phyloP scores from a whole-genome alignment of 2,888 invertebrate species.

The Hydroisotoma schaefferi region DNA sequence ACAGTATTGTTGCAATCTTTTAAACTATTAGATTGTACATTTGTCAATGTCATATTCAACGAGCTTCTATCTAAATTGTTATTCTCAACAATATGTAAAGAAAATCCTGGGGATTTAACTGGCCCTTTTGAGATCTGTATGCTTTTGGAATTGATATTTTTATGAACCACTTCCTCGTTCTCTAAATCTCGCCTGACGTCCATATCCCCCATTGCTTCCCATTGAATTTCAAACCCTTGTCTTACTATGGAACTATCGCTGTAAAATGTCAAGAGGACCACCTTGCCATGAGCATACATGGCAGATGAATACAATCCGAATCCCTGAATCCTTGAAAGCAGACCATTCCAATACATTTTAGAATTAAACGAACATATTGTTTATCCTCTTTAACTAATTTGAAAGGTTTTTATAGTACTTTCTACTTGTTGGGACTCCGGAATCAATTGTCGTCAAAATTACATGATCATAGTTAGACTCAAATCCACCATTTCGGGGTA shows the following conservation, averaged over 20 bases:
- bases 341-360: too few species aligned
- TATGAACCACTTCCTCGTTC: conserved; percentile 2
- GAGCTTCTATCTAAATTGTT: conserved; percentile 3
- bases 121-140: neutral
- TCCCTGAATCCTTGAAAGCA: too few species aligned
- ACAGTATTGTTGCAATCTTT: neutral
- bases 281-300: too few species aligned
- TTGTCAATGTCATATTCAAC: neutral
- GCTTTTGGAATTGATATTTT: neutral
- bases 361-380: too few species aligned
- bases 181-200: neutral
- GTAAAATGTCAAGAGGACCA: conserved; percentile 1
- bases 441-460: conserved; percentile 17
- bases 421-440: too few species aligned
- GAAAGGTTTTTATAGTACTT: too few species aligned
- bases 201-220: conserved; percentile 3
- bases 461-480: conserved; percentile 25
- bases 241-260: neutral
- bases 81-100: neutral
- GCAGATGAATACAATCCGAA: too few species aligned
- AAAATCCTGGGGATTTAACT: neutral
- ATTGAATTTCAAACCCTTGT: conserved; percentile 4
- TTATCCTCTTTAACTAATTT: too few species aligned
- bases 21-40: neutral
- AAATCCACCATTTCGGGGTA: conserved; percentile 12